phyloP scores from a whole-genome alignment of 2,797 vertebrate species.

The Buphagus erythrorhynchus region DNA sequence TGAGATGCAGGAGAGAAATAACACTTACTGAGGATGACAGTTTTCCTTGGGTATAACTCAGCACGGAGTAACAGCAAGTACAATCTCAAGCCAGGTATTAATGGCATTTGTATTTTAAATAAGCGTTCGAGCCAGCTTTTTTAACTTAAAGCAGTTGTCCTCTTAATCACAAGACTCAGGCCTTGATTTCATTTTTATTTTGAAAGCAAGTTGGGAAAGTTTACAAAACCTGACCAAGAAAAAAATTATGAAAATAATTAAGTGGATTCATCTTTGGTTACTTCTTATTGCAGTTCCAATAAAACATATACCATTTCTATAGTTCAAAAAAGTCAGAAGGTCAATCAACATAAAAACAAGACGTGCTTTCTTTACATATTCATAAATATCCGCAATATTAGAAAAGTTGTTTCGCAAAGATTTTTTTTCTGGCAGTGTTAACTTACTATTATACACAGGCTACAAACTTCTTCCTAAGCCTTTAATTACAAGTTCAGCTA shows the following conservation, averaged over 20 bases:
- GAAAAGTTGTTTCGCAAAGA: constrained; percentile 65
- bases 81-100: neutral
- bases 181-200: constrained; percentile 80
- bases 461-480: constrained; percentile 67
- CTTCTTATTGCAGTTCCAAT: constrained; percentile 78
- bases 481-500: constrained; percentile 79
- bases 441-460: constrained; percentile 72
- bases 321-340: constrained; percentile 61
- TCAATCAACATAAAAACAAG: constrained; percentile 71
- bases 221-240: constrained; percentile 79
- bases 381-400: constrained; percentile 73
- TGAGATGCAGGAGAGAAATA: neutral
- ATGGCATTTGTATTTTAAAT: neutral
- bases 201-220: constrained; percentile 80
- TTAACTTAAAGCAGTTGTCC: neutral
- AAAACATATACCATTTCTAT: constrained; percentile 73
- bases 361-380: constrained; percentile 70
- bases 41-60: neutral
- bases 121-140: neutral
- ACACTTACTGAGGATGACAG: neutral
- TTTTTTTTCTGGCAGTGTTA: constrained; percentile 72
- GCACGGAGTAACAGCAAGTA: neutral
- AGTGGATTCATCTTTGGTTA: constrained; percentile 87
- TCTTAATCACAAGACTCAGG: constrained; percentile 59
- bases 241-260: constrained; percentile 80